Base-by-base conservation (phyloP, 2,113 vertebrate genomes). In the Puffinus mauretanicus region DNA sequence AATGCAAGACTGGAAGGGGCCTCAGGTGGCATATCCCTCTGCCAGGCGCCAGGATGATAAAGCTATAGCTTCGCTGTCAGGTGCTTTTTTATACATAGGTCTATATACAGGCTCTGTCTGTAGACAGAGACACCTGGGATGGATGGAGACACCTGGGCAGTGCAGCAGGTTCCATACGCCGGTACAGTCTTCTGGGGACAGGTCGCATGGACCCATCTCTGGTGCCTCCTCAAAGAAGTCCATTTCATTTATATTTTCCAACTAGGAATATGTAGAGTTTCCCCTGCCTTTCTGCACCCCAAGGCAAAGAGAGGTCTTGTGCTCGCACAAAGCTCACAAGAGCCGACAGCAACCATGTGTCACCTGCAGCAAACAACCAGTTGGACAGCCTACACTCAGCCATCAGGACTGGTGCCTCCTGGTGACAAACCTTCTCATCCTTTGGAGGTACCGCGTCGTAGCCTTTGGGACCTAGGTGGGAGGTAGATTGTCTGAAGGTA, bases 151-250 rank as follows among this genome's bases (percentile, higher is more conserved):
- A 1, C 65, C 42, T 10, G 3, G 18, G 26, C 3, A 1, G 9
- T 67, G 32, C 36, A 51, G 38, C 22, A 21, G 34, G 7, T 67
- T 67, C n/a, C 11, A 1, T 22, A 4, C 6, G 22, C 25, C 7
- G 4, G 7, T 36, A 25, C 1, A 2, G 16, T 57, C 52, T 62
- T 58, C 34, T 71, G 0, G 0, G 57, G 42, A 46, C 11, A 38
- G 46, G 26, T n/a, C 5, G 5, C 47, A 10, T 30, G 36, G 36
- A 79, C 16, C 2, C 21, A 21, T 19, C 15, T 10, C 57, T 49
- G 36, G 6, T 44, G 7, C 70, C 79, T 82, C 46, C 67, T 87
- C 51, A 14, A 3, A 60, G 14, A 10, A 30, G 22, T 26, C 19
- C 40, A 2, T 30, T 85, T 78, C 7, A 49, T 13, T 86, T 49